These are phyloP conservation scores for Suricata suricatta DNA, from an alignment of 2,113 vertebrate genomes.

Conservation along the genomic window DNA sequence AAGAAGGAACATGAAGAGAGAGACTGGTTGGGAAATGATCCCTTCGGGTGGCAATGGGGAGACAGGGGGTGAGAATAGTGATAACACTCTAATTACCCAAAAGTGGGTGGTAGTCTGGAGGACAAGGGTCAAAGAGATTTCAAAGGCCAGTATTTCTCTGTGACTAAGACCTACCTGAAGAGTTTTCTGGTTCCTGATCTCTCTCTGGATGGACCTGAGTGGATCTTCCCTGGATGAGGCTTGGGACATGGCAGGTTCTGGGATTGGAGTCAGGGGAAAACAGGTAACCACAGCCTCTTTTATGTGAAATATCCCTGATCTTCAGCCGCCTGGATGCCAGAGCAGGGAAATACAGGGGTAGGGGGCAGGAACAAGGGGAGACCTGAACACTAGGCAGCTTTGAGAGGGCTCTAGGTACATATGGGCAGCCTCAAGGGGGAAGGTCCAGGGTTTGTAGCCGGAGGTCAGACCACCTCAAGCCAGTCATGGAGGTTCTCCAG, in stretches of 20 bases:
- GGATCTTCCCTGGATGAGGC: too few relatives aligned
- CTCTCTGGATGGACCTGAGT: not conserved
- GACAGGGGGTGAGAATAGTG: not conserved
- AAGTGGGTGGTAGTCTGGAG: not conserved
- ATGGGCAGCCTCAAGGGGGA: not conserved
- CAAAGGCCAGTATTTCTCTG: not conserved
- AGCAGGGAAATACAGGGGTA: not conserved
- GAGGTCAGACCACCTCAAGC: not conserved
- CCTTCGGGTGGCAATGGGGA: not conserved
- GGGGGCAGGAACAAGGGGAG: not conserved
- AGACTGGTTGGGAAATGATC: not conserved
- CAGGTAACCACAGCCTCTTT: not conserved
- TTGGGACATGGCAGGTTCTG: not conserved
- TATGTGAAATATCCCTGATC: not conserved
- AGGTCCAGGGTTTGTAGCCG: not conserved
- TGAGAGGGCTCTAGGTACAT: not conserved
- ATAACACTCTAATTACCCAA: not conserved
- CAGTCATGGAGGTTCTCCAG: not conserved
- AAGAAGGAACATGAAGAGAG: not conserved
- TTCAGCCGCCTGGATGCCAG: not conserved
- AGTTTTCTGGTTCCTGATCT: not conserved
- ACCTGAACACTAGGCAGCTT: not conserved
- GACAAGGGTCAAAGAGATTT: conserved; percentile 3
- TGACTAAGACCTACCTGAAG: not conserved
- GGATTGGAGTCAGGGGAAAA: not conserved